Evolutionary conservation across 2,888 invertebrate genomes (phyloP).

Genomic region (Marasmarcha lunaedactyla): DNA sequence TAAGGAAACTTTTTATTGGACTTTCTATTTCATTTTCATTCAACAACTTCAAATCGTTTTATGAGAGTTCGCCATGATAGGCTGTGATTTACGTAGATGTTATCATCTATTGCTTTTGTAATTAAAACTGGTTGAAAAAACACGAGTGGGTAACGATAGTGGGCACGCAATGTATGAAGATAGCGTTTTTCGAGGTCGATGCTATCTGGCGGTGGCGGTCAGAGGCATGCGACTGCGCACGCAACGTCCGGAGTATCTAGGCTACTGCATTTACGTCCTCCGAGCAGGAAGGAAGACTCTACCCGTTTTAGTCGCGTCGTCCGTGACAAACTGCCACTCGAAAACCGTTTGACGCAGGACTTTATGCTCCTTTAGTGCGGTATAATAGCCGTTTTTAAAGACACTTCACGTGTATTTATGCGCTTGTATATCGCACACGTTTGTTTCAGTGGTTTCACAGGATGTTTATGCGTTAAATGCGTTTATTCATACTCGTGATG

Average conservation of each 20-base stretch:
- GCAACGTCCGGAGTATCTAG: neutral
- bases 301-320: too few species aligned
- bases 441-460: too few species aligned
- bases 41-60: neutral
- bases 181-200: neutral
- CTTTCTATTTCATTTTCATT: slow-evolving; percentile 1
- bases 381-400: too few species aligned
- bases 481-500: too few species aligned
- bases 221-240: neutral
- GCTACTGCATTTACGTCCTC: neutral
- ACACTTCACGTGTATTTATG: too few species aligned
- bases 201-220: neutral
- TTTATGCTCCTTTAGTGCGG: too few species aligned
- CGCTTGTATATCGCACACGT: too few species aligned
- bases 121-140: neutral
- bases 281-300: too few species aligned
- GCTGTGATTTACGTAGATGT: neutral
- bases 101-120: neutral
- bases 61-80: neutral
- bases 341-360: too few species aligned
- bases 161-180: neutral
- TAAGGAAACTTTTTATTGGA: slow-evolving; percentile 17
- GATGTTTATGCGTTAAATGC: too few species aligned
- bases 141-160: neutral
- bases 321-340: too few species aligned